Evolutionary conservation across 2,888 invertebrate species (phyloP), one percentile per base, ranked within the genome.

Genomic region (Zygothrica quintamaculata): DNA sequence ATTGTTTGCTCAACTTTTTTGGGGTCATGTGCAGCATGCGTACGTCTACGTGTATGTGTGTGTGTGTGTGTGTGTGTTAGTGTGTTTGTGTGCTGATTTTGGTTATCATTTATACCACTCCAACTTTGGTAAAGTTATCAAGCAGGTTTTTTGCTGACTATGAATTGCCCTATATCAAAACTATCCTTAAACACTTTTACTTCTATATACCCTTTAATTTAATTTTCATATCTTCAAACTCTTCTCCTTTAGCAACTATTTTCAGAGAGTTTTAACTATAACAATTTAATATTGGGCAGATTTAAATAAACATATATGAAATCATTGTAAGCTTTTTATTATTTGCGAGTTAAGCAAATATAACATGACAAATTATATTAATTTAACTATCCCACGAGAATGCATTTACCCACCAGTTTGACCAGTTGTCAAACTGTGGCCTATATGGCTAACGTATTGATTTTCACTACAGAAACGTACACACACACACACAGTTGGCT

Each of bases 401-500:
- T 33, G 51, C 60, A 52, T 40, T 67, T 60, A 47, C 50, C 58
- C 51, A 42, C 37, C 22, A 39, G n/a, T n/a, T n/a, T 33, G 47
- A 46, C 58, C 65, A 60, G 47, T 79, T 81, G 77, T 81, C 82
- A 84, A 79, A 67, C 66, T 61, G 80, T 65, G 77, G 66, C 55
- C 61, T 67, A 76, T 81, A 61, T 81, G 62, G 39, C 57, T 62
- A 74, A 59, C 65, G 65, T 79, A 82, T 82, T 82, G 82, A 82
- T 82, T 82, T 80, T 81, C 40, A 58, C n/a, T n/a, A n/a, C n/a
- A n/a, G n/a, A n/a, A n/a, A n/a, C n/a, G n/a, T n/a, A n/a, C n/a
- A n/a, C n/a, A n/a, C n/a, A n/a, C n/a, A 62, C 56, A 84, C 69
- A 72, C 68, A 60, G n/a, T n/a, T 57, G 57, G 51, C 58, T 51